Evolutionary conservation across 2,113 vertebrate genomes (phyloP).

Genomic region (Chaetodon trifascialis): DNA sequence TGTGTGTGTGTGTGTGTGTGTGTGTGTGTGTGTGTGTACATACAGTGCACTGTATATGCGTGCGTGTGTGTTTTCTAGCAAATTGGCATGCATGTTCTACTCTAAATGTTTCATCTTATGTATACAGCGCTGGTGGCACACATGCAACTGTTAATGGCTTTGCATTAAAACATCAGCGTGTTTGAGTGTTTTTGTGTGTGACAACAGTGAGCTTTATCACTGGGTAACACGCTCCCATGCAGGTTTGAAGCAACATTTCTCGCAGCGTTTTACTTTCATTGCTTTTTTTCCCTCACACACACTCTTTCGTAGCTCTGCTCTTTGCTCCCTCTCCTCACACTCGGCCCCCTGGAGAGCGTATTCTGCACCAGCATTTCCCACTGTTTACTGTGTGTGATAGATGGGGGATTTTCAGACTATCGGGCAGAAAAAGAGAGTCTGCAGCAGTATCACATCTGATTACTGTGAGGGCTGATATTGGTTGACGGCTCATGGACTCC

Average conservation of each 20-base stretch:
- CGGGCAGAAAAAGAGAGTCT: neutral
- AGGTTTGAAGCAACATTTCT: slow-evolving; percentile 28
- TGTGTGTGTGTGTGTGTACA: neutral
- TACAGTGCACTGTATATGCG: neutral
- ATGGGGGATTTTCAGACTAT: slow-evolving; percentile 15
- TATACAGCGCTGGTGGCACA: slow-evolving; percentile 3
- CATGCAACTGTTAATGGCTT: slow-evolving; percentile 18
- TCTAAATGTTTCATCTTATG: neutral
- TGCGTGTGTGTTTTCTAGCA: neutral
- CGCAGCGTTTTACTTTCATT: neutral
- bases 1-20: neutral
- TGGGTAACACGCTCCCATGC: slow-evolving; percentile 29
- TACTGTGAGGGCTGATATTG: neutral
- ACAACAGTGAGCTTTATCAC: slow-evolving; percentile 26
- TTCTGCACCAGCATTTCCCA: neutral
- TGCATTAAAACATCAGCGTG: neutral
- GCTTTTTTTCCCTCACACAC: neutral
- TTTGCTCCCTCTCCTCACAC: slow-evolving; percentile 3
- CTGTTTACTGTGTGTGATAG: slow-evolving; percentile 3
- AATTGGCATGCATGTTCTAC: neutral
- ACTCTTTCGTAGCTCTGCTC: neutral
- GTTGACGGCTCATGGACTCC: neutral
- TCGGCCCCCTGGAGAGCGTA: neutral
- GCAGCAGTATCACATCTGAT: neutral
- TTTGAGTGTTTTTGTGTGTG: slow-evolving; percentile 26